phyloP scores from a whole-genome alignment of 2,113 vertebrate genomes.

The Chionodraco myersi region DNA sequence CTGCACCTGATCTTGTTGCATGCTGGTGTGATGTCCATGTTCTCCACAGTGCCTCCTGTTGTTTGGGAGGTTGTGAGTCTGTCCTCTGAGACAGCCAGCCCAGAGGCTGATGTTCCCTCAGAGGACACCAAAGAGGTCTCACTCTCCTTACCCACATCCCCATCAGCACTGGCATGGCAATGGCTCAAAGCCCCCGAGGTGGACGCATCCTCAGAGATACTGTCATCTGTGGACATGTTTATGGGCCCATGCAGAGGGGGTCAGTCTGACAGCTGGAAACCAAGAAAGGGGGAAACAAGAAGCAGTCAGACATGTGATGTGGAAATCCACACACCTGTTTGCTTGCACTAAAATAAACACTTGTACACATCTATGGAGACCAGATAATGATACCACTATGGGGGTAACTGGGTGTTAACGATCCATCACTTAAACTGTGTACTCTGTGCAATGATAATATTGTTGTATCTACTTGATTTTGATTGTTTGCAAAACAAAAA shows the following conservation, averaged over 20 bases:
- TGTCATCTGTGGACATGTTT: conserved; percentile 88
- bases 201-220: conserved; percentile 86
- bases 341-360: background rate
- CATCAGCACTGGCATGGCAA: conserved; percentile 73
- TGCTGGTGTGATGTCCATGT: conserved; percentile 73
- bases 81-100: conserved; percentile 81
- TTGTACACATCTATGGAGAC: too few relatives aligned
- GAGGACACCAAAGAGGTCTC: conserved; percentile 81
- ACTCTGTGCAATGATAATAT: conserved; percentile 1
- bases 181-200: conserved; percentile 80
- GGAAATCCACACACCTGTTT: background rate
- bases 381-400: background rate
- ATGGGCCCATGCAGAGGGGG: conserved; percentile 70
- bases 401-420: too few relatives aligned
- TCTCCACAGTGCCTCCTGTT: conserved; percentile 75
- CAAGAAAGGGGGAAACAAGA: background rate
- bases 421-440: background rate
- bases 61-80: conserved; percentile 77
- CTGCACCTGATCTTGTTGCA: conserved; percentile 82
- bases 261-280: conserved; percentile 66
- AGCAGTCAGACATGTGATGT: background rate
- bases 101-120: conserved; percentile 82
- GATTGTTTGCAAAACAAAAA: too few relatives aligned
- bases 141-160: conserved; percentile 75
- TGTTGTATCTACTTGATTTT: background rate